Conservation (phyloP, 1,140 invertebrate genomes). For the Drosophila virilis region DNA sequence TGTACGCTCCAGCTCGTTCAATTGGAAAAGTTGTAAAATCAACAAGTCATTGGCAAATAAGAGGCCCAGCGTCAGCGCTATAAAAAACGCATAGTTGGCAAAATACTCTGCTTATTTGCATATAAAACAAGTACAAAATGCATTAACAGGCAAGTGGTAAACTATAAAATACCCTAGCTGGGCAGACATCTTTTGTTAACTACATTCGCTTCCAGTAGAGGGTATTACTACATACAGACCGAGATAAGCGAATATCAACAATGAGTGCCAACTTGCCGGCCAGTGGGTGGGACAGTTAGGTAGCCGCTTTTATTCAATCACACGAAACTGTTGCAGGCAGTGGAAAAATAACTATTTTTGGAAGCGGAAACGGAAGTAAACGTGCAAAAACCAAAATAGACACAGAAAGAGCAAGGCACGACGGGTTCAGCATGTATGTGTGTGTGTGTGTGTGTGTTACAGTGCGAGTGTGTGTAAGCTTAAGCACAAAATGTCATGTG, state of each 20-base stretch:
- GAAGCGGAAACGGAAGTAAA: constrained; percentile 63
- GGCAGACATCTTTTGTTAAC: neutral
- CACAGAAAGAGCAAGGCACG: constrained; percentile 5
- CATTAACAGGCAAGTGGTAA: neutral
- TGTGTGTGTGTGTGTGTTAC: neutral
- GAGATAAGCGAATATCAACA: constrained; percentile 46
- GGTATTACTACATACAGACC: constrained; percentile 8
- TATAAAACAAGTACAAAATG: constrained; percentile 38
- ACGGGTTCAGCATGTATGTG: neutral
- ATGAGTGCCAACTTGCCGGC: constrained; percentile 9
- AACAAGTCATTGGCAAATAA: constrained; percentile 79
- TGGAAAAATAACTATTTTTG: constrained; percentile 70
- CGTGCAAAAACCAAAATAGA: constrained; percentile 39
- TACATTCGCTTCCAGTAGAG: neutral
- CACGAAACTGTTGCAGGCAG: constrained; percentile 58
- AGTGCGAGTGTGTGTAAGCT: neutral
- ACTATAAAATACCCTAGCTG: constrained; percentile 1
- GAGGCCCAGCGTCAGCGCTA: constrained; percentile 48
- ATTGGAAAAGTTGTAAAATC: constrained; percentile 81
- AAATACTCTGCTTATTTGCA: constrained; percentile 77
- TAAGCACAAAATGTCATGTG: constrained; percentile 19
- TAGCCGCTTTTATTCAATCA: constrained; percentile 58
- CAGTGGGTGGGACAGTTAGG: constrained; percentile 23
- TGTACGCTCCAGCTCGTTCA: constrained; percentile 51
- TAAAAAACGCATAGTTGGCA: constrained; percentile 55